These are phyloP conservation scores for Boleophthalmus pectinirostris DNA, from an alignment of 2,113 vertebrate species.

Conservation along the genomic window DNA sequence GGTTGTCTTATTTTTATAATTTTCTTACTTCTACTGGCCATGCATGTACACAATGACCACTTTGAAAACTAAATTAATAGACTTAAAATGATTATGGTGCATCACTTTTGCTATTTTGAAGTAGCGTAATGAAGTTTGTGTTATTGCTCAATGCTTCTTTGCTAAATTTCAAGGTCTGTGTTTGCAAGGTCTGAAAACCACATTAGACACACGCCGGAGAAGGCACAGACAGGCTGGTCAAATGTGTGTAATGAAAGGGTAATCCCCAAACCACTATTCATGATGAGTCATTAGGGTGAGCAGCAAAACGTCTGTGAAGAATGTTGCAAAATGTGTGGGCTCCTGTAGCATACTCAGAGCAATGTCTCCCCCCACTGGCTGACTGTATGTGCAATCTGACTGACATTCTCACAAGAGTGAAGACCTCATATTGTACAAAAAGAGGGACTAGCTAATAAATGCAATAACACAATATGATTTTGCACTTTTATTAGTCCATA, in stretches of 20 bases:
- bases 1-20: too few relatives aligned
- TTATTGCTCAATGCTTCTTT: conserved; percentile 28
- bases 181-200: conserved; percentile 49
- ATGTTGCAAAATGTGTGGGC: neutral
- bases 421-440: too few relatives aligned
- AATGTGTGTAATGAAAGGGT: neutral
- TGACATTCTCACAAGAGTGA: too few relatives aligned
- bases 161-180: conserved; percentile 68
- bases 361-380: conserved; percentile 64
- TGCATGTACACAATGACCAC: too few relatives aligned
- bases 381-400: neutral
- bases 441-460: too few relatives aligned
- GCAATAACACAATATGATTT: too few relatives aligned
- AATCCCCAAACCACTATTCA: neutral
- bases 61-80: conserved; percentile 25
- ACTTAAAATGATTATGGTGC: neutral
- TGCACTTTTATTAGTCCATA: too few relatives aligned
- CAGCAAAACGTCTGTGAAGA: neutral
- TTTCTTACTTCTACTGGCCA: too few relatives aligned
- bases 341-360: neutral
- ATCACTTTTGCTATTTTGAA: neutral
- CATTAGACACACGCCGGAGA: conserved; percentile 36
- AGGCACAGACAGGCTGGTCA: neutral
- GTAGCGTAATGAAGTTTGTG: conserved; percentile 20
- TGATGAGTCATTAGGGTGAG: neutral